phyloP scores from a whole-genome alignment of 1,140 invertebrate species.

The Apis mellifera region DNA sequence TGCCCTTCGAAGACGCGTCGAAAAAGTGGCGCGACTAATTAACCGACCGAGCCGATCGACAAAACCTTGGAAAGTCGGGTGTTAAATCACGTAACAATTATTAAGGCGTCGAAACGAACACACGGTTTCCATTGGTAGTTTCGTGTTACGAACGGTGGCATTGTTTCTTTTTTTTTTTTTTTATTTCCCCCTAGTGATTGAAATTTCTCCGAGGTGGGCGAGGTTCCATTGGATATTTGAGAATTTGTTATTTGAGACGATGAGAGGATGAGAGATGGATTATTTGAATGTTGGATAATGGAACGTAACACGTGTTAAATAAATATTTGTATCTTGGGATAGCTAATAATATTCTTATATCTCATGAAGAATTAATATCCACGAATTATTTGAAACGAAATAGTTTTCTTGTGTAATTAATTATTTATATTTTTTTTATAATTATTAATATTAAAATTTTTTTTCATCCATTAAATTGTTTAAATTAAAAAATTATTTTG shows the following conservation, averaged over 20 bases:
- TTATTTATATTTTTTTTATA: no score
- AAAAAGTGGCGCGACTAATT: slow-evolving; percentile 63
- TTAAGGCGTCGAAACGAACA: neutral
- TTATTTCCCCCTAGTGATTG: neutral
- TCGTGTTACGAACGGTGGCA: no score
- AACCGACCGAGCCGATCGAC: slow-evolving; percentile 53
- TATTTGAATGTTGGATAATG: no score
- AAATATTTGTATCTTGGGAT: no score
- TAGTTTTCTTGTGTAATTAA: no score
- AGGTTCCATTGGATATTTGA: neutral
- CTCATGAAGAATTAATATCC: no score
- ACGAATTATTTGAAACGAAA: no score
- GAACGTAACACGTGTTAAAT: no score
- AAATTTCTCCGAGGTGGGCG: neutral
- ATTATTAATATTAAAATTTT: no score
- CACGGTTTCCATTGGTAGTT: neutral
- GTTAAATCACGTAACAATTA: slow-evolving; percentile 22
- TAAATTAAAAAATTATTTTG: no score
- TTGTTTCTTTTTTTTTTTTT: neutral
- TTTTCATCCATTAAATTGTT: no score
- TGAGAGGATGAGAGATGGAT: neutral
- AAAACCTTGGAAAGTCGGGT: slow-evolving; percentile 37
- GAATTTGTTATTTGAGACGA: neutral
- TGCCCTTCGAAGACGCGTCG: slow-evolving; percentile 28
- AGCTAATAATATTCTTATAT: no score